A percentile compares a stretch with the other conserved stretches of the same genome.
These are phyloP conservation scores for Formicarius rufipectus DNA, from an alignment of 2,113 vertebrate genomes.

Conservation along the genomic window DNA sequence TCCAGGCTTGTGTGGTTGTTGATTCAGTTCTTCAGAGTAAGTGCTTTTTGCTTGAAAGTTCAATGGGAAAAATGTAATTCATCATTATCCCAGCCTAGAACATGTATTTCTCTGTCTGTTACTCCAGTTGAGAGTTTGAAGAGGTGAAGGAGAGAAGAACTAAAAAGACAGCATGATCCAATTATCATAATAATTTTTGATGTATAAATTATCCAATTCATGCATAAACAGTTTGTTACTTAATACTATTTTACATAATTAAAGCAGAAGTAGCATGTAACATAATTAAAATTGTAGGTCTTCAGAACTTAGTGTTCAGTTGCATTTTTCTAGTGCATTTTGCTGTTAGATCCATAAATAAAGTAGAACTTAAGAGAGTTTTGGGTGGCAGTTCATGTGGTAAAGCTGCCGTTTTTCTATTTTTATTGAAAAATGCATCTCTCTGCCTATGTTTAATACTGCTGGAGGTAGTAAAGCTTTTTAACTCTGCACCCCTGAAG, in stretches of 20 bases:
- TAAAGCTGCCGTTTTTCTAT: not conserved
- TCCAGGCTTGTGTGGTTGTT: not conserved
- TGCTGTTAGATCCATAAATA: not conserved
- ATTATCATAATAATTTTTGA: not conserved
- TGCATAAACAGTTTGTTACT: constrained; percentile 5
- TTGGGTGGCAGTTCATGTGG: not conserved
- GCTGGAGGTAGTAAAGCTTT: not conserved
- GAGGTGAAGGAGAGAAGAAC: not conserved
- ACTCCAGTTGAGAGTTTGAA: not conserved
- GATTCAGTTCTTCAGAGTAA: not conserved
- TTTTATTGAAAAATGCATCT: not conserved
- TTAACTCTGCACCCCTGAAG: not conserved
- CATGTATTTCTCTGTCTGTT: not conserved
- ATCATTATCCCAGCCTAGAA: not conserved
- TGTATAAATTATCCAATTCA: not conserved
- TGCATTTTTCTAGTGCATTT: not conserved
- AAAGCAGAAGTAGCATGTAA: not conserved
- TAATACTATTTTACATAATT: constrained; percentile 32
- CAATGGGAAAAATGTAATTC: not conserved
- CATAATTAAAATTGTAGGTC: not conserved
- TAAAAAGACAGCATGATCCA: not conserved
- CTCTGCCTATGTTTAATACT: not conserved
- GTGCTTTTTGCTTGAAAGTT: not conserved
- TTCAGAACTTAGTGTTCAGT: not conserved
- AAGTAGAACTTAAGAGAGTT: not conserved